Base-by-base conservation (phyloP, 2,797 vertebrate genomes). In the Tarsius wallacei region DNA sequence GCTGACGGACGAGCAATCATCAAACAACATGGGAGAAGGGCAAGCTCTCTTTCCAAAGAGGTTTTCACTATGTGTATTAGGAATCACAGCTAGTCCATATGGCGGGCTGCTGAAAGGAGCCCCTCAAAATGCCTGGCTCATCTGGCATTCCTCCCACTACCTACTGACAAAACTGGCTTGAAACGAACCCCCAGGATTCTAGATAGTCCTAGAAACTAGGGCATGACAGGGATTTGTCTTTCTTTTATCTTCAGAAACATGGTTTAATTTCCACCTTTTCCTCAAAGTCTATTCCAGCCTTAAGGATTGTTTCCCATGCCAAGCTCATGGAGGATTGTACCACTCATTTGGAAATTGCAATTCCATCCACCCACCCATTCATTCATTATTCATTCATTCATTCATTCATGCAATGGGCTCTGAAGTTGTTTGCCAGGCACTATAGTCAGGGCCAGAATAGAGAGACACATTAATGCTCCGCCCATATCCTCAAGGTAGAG, bases 331-430 rank as follows among this genome's bases (percentile, higher is more conserved):
- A 63, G 13, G 33, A 28, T 63, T 61, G 3, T 3, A 13, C 71
- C 19, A 7, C 22, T 28, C 17, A n/a, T 21, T 26, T 61, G 81
- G 80, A 83, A 77, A 2, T 26, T 64, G 12, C n/a, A 47, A 0
- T 26, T 47, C 21, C 8, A 15, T 10, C 33, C 61, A 31, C 21
- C 15, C n/a, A 9, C 51, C 47, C 3, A 28, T 9, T n/a, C 24
- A 16, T 3, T 31, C 66, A 26, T 12, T 5, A 0, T 64, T 36
- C 76, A 42, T 12, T 33, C 16, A 7, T 0, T 5, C 9, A 0
- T 73, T 42, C 82, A 36, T 22, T 36, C 21, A 8, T 0, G 15
- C 15, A 28, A 22, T 21, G n/a, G 76, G 57, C 1, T 7, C 74
- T 12, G 36, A 61, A 15, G 7, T 51, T 49, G 28, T 81, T 55